Evolutionary conservation across 2,888 invertebrate genomes (phyloP).

Genomic region (Syrphus vitripennis): DNA sequence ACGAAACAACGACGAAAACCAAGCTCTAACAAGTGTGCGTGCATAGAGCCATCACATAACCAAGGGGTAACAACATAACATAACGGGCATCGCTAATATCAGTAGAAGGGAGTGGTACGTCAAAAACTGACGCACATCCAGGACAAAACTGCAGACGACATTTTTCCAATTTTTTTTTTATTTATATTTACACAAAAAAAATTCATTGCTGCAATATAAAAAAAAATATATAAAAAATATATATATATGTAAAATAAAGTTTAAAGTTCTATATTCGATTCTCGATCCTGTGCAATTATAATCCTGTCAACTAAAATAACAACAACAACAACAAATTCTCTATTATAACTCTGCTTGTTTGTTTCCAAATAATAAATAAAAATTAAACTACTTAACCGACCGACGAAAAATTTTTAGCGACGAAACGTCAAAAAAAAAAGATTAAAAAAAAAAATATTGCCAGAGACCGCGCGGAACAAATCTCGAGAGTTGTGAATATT

Average conservation of each 20-base stretch:
- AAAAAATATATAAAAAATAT: slow-evolving; percentile 14
- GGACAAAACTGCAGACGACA: slow-evolving; percentile 75
- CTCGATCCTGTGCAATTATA: slow-evolving; percentile 45
- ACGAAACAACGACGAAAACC: too few species aligned
- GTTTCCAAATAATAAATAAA: slow-evolving; percentile 33
- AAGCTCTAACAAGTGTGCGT: slow-evolving; percentile 32
- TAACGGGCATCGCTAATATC: slow-evolving; percentile 74
- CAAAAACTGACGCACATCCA: slow-evolving; percentile 81
- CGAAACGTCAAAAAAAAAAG: slow-evolving; percentile 27
- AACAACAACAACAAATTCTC: background rate
- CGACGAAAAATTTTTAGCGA: slow-evolving; percentile 30
- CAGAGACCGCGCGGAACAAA: slow-evolving; percentile 66
- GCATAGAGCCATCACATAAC: slow-evolving; percentile 63
- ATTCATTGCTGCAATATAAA: slow-evolving; percentile 48
- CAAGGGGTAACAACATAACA: slow-evolving; percentile 70
- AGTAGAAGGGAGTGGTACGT: slow-evolving; percentile 82
- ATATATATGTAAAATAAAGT: background rate
- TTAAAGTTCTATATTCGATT: slow-evolving; percentile 27
- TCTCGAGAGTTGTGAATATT: slow-evolving; percentile 66
- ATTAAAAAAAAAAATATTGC: background rate
- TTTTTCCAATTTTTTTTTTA: slow-evolving; percentile 71
- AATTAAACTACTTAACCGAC: slow-evolving; percentile 13
- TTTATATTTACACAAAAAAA: slow-evolving; percentile 60
- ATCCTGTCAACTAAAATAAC: slow-evolving; percentile 58
- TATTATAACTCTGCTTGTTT: slow-evolving; percentile 54